Evolutionary conservation across 53 echinoderm and acorn worm species (phyloP).

Genomic region (Patiria pectinifera): DNA sequence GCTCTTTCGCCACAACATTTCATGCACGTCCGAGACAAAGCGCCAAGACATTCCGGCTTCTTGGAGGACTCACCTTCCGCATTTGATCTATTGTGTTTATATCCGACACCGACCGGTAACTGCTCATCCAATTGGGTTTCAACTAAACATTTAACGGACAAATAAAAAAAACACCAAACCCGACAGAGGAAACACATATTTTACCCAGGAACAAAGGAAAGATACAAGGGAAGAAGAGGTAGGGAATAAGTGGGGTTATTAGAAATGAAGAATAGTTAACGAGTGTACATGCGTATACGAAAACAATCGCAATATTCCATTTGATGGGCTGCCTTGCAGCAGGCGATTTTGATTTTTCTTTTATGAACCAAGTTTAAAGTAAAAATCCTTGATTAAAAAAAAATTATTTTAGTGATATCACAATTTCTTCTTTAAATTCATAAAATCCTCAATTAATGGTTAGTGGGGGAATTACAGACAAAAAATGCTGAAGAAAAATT

Average conservation of each 20-base stretch:
- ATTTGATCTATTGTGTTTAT: constrained; percentile 65
- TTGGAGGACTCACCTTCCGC: constrained; percentile 55
- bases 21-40: constrained; percentile 14
- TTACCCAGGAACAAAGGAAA: constrained; percentile 29
- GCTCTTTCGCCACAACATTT: background rate
- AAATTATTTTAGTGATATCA: too few species aligned
- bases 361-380: background rate
- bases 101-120: constrained; percentile 50
- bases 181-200: background rate
- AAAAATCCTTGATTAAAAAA: too few species aligned
- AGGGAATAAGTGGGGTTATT: background rate
- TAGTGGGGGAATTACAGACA: too few species aligned
- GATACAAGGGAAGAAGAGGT: constrained; percentile 15
- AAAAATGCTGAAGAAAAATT: too few species aligned
- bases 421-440: too few species aligned
- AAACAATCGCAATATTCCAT: too few species aligned
- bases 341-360: too few species aligned
- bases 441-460: too few species aligned
- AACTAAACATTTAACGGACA: constrained; percentile 33
- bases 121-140: constrained; percentile 67
- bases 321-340: too few species aligned
- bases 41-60: background rate
- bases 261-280: background rate
- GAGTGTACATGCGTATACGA: too few species aligned
- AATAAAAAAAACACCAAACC: background rate